A percentile compares a stretch with the other conserved stretches of the same genome.
phyloP scores from a whole-genome alignment of 2,888 invertebrate genomes.

The Macaria liturata region DNA sequence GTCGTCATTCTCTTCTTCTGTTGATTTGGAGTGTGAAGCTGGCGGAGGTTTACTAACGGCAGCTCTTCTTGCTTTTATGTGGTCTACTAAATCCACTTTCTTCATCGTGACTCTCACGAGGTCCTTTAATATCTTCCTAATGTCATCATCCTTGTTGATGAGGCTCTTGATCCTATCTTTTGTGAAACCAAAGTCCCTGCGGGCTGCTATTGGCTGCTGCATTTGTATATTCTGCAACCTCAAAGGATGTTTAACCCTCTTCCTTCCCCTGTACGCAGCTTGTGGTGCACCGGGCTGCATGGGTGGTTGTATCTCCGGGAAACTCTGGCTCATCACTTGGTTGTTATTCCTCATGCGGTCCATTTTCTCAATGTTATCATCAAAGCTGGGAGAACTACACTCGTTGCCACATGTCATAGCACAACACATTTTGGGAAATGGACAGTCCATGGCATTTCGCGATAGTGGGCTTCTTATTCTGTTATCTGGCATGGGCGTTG shows the following conservation, averaged over 20 bases:
- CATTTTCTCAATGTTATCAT: conserved; percentile 25
- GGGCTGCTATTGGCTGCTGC: conserved; percentile 40
- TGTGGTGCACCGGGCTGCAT: not conserved
- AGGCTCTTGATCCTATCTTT: conserved; percentile 66
- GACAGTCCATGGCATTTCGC: conserved; percentile 35
- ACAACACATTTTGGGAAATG: conserved; percentile 67
- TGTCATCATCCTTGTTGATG: conserved; percentile 68
- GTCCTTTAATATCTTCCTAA: conserved; percentile 72
- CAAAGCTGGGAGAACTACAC: conserved; percentile 37
- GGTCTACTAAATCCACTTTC: conserved; percentile 65
- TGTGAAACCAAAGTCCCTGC: conserved; percentile 57
- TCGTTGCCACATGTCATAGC: conserved; percentile 65
- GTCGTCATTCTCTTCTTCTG: conserved; percentile 18
- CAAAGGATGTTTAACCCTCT: conserved; percentile 41
- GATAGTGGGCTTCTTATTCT: not conserved
- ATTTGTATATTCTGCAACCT: conserved; percentile 13
- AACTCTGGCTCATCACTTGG: too few relatives aligned
- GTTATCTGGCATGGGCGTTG: not conserved
- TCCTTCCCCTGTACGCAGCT: conserved; percentile 40
- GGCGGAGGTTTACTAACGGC: conserved; percentile 4
- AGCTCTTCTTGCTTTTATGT: conserved; percentile 43
- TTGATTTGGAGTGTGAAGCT: not conserved
- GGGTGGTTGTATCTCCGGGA: conserved; percentile 15
- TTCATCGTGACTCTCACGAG: conserved; percentile 74
- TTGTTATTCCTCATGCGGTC: not conserved